These are phyloP conservation scores for Drosophila aff. DNA, from an alignment of 1,140 invertebrate genomes.

Conservation along the genomic window DNA sequence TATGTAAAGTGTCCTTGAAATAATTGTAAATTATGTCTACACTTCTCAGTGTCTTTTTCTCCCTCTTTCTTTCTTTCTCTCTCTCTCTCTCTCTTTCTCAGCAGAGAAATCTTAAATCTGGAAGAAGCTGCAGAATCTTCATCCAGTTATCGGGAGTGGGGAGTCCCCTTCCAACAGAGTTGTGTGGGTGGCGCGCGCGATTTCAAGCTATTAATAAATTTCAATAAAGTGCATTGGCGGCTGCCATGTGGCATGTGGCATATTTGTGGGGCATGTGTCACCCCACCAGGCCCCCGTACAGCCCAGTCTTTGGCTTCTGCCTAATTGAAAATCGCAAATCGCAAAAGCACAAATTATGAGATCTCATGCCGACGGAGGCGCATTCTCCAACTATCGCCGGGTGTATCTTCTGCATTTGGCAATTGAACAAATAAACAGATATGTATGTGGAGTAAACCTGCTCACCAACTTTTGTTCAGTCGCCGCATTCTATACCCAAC, in stretches of 20 bases:
- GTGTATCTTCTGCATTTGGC: constrained; percentile 52
- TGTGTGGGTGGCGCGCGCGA: constrained; percentile 56
- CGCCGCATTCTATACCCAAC: constrained; percentile 65
- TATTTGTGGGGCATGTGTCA: constrained; percentile 79
- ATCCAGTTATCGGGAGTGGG: constrained; percentile 32
- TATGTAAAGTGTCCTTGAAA: constrained; percentile 83
- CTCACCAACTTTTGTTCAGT: constrained; percentile 41
- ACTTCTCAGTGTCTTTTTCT: constrained; percentile 35
- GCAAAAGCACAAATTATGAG: constrained; percentile 75
- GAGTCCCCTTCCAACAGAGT: background rate
- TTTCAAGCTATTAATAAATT: constrained; percentile 76
- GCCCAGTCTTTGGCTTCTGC: constrained; percentile 36
- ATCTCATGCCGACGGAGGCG: constrained; percentile 21
- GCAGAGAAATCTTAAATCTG: constrained; percentile 21
- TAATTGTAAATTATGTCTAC: constrained; percentile 84
- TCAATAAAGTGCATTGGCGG: constrained; percentile 71
- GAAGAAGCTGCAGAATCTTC: constrained; percentile 33
- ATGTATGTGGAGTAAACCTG: constrained; percentile 20
- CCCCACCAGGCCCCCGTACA: constrained; percentile 22
- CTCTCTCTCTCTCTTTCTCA: background rate
- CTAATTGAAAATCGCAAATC: constrained; percentile 79
- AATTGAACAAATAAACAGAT: constrained; percentile 76
- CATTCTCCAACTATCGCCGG: constrained; percentile 21
- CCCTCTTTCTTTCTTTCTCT: background rate
- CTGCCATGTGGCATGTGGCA: constrained; percentile 77